These are phyloP conservation scores for Sceliomorpha sp. DNA, from an alignment of 2,888 invertebrate genomes.

Conservation along the genomic window DNA sequence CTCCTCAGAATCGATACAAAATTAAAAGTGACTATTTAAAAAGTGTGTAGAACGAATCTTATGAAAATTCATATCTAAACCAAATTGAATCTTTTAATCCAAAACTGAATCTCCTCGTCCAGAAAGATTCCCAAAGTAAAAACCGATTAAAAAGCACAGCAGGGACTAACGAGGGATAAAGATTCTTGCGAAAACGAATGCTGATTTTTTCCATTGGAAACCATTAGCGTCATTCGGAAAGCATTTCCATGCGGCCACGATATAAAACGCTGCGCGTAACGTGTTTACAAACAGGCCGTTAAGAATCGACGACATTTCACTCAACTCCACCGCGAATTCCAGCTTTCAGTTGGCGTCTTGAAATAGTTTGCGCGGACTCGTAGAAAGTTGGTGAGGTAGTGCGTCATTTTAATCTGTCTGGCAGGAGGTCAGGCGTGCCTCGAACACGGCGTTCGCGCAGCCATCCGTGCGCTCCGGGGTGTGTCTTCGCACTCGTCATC, in stretches of 20 bases:
- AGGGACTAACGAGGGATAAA: too few relatives aligned
- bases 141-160: too few relatives aligned
- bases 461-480: slow-evolving; percentile 67
- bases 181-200: too few relatives aligned
- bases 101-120: too few relatives aligned
- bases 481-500: slow-evolving; percentile 58
- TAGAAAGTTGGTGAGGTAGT: slow-evolving; percentile 60
- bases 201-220: slow-evolving; percentile 36
- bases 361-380: slow-evolving; percentile 71
- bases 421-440: slow-evolving; percentile 76
- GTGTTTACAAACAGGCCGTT: slow-evolving; percentile 64
- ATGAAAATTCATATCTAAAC: too few relatives aligned
- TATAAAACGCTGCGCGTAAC: slow-evolving; percentile 45
- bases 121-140: too few relatives aligned
- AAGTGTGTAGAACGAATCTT: too few relatives aligned
- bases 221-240: slow-evolving; percentile 35
- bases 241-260: slow-evolving; percentile 36
- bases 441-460: slow-evolving; percentile 60
- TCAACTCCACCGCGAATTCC: slow-evolving; percentile 61
- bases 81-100: too few relatives aligned
- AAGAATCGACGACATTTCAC: slow-evolving; percentile 58
- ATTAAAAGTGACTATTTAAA: too few relatives aligned
- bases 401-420: slow-evolving; percentile 78
- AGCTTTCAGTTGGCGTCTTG: slow-evolving; percentile 65
- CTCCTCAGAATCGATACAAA: too few relatives aligned